phyloP scores from a whole-genome alignment of 2,888 invertebrate genomes.

The Notodonta ziczac region DNA sequence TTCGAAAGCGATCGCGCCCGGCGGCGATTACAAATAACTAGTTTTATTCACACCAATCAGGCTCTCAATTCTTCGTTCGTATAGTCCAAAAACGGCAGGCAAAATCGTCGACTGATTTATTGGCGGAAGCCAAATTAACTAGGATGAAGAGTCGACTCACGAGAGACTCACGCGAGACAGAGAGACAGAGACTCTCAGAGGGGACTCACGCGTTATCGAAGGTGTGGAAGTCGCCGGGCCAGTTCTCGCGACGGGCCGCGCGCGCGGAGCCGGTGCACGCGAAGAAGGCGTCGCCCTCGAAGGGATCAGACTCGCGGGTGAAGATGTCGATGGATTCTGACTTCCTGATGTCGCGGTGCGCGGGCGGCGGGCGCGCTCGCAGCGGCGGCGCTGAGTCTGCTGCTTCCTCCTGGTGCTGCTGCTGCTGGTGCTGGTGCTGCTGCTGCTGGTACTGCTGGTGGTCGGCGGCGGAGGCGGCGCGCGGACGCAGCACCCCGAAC shows the following conservation, averaged over 20 bases:
- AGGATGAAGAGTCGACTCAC: too few species aligned
- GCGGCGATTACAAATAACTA: too few species aligned
- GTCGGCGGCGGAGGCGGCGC: slow-evolving; percentile 78
- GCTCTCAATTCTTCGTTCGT: too few species aligned
- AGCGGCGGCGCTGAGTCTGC: slow-evolving; percentile 70
- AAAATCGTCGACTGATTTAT: too few species aligned
- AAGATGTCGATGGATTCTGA: slow-evolving; percentile 96
- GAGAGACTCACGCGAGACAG: too few species aligned
- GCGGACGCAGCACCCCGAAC: slow-evolving; percentile 81
- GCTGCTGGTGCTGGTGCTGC: too few species aligned
- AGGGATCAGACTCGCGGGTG: slow-evolving; percentile 93
- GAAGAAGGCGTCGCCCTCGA: slow-evolving; percentile 95
- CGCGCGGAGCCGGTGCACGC: slow-evolving; percentile 81
- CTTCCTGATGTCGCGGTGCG: slow-evolving; percentile 90
- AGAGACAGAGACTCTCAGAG: too few species aligned
- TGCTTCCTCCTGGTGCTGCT: slow-evolving; percentile 66
- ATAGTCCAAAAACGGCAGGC: too few species aligned
- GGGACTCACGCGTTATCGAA: slow-evolving; percentile 72
- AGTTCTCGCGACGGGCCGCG: slow-evolving; percentile 75
- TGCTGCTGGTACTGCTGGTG: too few species aligned
- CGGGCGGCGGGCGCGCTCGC: slow-evolving; percentile 57
- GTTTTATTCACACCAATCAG: too few species aligned
- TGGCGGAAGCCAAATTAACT: too few species aligned
- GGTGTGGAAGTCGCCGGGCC: slow-evolving; percentile 79
- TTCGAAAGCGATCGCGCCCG: too few species aligned